Percentiles rank a stretch among this genome's conserved stretches.
Evolutionary conservation across 2,888 invertebrate species (phyloP).

Genomic region (Acleris sparsana): DNA sequence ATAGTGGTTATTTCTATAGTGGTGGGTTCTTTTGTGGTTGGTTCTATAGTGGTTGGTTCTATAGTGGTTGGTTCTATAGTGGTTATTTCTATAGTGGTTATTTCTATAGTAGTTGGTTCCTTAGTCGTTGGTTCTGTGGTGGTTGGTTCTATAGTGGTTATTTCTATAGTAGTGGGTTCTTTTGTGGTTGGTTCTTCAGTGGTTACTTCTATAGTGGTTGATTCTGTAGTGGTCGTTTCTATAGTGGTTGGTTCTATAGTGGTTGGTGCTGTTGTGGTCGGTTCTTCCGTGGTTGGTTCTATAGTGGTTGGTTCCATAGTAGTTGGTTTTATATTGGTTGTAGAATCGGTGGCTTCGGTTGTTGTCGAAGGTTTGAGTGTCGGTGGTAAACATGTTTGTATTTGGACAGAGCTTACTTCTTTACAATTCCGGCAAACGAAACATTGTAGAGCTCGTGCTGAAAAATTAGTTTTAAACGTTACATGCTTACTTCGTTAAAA

Average conservation of each 20-base stretch:
- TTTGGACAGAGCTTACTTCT: constrained; percentile 25
- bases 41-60: not conserved
- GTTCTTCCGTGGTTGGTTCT: constrained; percentile 1
- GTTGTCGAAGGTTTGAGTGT: not conserved
- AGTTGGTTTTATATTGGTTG: not conserved
- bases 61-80: not conserved
- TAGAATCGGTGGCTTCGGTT: not conserved
- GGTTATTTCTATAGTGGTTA: constrained; percentile 2
- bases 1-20: not conserved
- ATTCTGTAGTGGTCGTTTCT: constrained; percentile 24
- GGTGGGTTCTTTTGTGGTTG: constrained; percentile 25
- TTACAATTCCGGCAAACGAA: constrained; percentile 33
- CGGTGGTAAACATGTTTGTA: constrained; percentile 31
- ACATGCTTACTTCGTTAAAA: too few species aligned
- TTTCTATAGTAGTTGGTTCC: not conserved
- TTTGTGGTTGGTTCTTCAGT: not conserved
- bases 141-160: not conserved
- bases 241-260: not conserved
- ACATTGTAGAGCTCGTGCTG: constrained; percentile 34
- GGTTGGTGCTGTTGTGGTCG: too few species aligned
- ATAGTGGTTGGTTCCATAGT: constrained; percentile 1
- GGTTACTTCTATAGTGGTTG: not conserved
- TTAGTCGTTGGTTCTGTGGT: not conserved
- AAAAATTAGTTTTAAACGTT: not conserved
- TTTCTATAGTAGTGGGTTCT: constrained; percentile 26